Percentiles rank a stretch among this genome's conserved stretches.
phyloP scores from a whole-genome alignment of 2,888 invertebrate genomes.

The Lepidocyrtoides sp. region DNA sequence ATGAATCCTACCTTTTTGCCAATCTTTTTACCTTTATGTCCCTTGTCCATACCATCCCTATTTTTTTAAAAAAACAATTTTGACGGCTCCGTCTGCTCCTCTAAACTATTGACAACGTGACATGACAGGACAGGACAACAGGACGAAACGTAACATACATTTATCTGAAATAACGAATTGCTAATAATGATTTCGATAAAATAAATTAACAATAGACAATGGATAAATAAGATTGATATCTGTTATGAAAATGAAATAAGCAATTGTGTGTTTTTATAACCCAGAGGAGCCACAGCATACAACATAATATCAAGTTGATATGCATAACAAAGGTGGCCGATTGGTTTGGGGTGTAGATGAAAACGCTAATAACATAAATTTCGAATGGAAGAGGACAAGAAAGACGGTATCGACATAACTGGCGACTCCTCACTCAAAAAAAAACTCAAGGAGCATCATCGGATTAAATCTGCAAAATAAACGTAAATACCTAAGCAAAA shows the following conservation, averaged over 20 bases:
- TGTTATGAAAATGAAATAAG: neutral
- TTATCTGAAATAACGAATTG: neutral
- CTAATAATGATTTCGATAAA: conserved; percentile 25
- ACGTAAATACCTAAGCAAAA: neutral
- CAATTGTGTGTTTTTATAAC: conserved; percentile 15
- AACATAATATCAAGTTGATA: neutral
- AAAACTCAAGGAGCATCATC: conserved; percentile 40
- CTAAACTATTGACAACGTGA: neutral
- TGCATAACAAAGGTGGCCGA: neutral
- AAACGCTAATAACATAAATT: neutral
- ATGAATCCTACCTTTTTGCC: neutral
- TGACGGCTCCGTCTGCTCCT: neutral
- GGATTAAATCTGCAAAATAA: conserved; percentile 7
- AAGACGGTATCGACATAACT: conserved; percentile 21
- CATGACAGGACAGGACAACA: conserved; percentile 10
- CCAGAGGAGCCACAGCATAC: neutral
- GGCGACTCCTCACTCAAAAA: conserved; percentile 3
- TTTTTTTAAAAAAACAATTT: conserved; percentile 4
- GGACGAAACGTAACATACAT: conserved; percentile 3
- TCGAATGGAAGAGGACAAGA: conserved; percentile 9
- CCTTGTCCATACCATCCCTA: neutral
- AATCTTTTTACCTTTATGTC: neutral
- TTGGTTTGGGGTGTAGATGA: neutral
- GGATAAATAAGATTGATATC: conserved; percentile 27
- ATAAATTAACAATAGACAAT: conserved; percentile 47